Conservation (phyloP, 2,797 vertebrate genomes). For the Sebastolobus alascanus region DNA sequence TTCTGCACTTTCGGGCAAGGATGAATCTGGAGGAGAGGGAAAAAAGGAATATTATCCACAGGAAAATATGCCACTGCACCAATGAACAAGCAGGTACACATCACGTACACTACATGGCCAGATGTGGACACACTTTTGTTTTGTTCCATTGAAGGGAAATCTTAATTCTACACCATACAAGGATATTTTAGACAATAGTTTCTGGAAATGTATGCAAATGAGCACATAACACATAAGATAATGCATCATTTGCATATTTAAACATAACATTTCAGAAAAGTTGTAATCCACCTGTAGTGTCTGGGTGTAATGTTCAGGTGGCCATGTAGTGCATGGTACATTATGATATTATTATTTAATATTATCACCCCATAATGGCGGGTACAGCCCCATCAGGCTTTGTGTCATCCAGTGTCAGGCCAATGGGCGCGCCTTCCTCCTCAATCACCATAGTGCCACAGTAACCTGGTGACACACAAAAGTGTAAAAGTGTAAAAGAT, state of each 20-base stretch:
- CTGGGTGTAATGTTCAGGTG: background rate
- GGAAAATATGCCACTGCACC: background rate
- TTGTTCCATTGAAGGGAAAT: background rate
- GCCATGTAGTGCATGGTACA: no score
- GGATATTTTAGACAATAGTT: background rate
- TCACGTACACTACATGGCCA: background rate
- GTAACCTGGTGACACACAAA: slow-evolving; percentile 83
- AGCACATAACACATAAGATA: no score
- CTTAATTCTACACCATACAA: background rate
- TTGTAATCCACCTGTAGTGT: no score
- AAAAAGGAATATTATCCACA: slow-evolving; percentile 8
- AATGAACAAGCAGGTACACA: background rate
- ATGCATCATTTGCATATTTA: no score
- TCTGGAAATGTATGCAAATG: no score
- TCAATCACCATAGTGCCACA: slow-evolving; percentile 97
- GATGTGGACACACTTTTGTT: background rate
- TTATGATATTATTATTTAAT: background rate
- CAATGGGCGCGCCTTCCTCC: slow-evolving; percentile 92
- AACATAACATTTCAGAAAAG: no score
- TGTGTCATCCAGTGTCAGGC: slow-evolving; percentile 94
- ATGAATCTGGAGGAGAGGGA: slow-evolving; percentile 90
- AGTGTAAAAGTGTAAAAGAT: background rate
- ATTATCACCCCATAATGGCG: slow-evolving; percentile 93
- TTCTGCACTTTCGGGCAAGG: slow-evolving; percentile 92
- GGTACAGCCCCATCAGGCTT: slow-evolving; percentile 94